Evolutionary conservation across 1,140 invertebrate genomes (phyloP), one percentile per base, ranked within the genome.

Genomic region (Solenopsis invicta): DNA sequence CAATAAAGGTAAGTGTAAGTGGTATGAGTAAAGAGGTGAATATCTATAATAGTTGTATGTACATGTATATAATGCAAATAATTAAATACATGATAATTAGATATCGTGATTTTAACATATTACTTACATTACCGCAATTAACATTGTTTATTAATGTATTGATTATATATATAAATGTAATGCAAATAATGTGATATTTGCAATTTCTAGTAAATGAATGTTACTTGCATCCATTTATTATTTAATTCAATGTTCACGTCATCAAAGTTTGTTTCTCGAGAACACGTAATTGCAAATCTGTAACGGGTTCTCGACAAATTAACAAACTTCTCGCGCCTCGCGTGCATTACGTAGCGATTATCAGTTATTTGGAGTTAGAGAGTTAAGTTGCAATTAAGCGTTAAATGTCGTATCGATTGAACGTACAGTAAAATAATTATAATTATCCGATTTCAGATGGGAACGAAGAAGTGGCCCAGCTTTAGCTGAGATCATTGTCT

Each of bases 381-480:
- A 66, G n/a, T 81, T 29, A 29, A 48, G 21, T 77, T 64, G 16
- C 12, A 56, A 41, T 16, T 52, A 59, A 41, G 48, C 16, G 13
- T 78, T 45, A 50, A 48, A 77, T 52, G 34, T 80, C 21, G 16
- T 9, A 72, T 72, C 78, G 52, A 82, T 48, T n/a, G 37, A 45
- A 71, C 37, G 13, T 41, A 4, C 10, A 52, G 29, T 12, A 69
- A 72, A 82, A 24, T 82, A 72, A 72, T 82, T 72, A 24, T 82
- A 72, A 72, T 82, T 72, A 59, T 72, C 24, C n/a, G 9, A 41
- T 82, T 72, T 82, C 45, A 48, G 24, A 18, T 37, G 24, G 34
- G 4, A 56, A n/a, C 21, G 37, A 34, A 45, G 18, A 82, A 74
- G 12, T 56, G n/a, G 24, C 13, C 6, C 16, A 3, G 45, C 12